phyloP scores from a whole-genome alignment of 2,797 vertebrate genomes.

The Amblyopsis hoosieri region DNA sequence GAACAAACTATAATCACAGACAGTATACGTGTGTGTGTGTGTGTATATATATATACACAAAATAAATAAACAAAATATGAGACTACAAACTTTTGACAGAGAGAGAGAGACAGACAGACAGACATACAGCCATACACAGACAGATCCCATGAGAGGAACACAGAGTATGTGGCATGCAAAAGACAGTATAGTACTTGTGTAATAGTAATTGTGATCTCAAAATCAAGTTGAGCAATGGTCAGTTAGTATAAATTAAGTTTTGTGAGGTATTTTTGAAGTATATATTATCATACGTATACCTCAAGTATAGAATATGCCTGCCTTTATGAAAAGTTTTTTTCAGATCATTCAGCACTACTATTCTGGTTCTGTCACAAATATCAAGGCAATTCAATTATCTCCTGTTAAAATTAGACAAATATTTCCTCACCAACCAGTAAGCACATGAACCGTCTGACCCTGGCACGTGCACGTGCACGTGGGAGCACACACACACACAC shows the following conservation, averaged over 20 bases:
- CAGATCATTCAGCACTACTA: conserved; percentile 15
- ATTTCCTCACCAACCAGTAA: conserved; percentile 54
- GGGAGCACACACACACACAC: no score
- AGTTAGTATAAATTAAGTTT: no score
- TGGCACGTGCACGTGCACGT: not conserved
- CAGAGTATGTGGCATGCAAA: conserved; percentile 1
- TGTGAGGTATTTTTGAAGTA: no score
- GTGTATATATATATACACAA: no score
- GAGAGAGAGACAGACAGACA: conserved; percentile 1
- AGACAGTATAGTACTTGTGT: not conserved
- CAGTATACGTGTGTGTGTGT: no score
- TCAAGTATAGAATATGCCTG: not conserved
- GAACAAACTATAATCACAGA: no score
- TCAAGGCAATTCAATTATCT: conserved; percentile 71
- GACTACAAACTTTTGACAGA: not conserved
- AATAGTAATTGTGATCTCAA: not conserved
- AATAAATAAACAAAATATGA: not conserved
- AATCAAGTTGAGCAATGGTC: no score
- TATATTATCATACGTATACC: no score
- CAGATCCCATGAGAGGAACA: not conserved
- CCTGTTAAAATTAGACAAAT: conserved; percentile 74
- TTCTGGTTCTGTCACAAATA: conserved; percentile 58
- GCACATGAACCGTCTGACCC: conserved; percentile 54
- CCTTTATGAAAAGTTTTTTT: conserved; percentile 17
- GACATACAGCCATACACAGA: not conserved